These are phyloP conservation scores for Clarias laeviceps DNA, from an alignment of 2,797 vertebrate genomes.

Conservation along the genomic window DNA sequence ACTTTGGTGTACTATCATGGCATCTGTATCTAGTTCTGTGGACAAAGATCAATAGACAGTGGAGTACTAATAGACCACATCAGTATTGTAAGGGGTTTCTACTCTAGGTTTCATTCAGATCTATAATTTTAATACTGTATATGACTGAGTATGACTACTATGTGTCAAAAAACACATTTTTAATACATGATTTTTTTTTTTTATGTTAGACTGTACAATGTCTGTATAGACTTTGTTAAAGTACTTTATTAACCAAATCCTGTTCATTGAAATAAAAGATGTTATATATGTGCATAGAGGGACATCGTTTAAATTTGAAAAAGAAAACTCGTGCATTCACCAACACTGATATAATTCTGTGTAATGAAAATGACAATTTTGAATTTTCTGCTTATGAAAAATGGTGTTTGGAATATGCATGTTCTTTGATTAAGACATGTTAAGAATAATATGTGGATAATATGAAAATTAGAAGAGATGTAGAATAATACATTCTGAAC, in stretches of 20 bases:
- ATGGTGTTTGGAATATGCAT: not conserved
- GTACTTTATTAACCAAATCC: constrained; percentile 3
- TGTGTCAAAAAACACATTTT: not conserved
- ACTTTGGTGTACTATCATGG: not conserved
- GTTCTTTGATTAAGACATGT: not conserved
- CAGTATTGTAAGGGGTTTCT: not conserved
- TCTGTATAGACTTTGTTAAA: constrained; percentile 15
- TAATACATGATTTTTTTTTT: constrained; percentile 14
- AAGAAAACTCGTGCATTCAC: not conserved
- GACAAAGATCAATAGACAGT: not conserved
- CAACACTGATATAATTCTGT: not conserved
- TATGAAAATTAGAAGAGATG: too few relatives aligned
- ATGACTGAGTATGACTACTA: not conserved
- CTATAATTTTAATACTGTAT: constrained; percentile 8
- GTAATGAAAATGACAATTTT: not conserved
- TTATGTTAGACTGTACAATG: not conserved
- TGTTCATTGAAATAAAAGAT: not conserved
- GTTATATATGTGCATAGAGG: not conserved
- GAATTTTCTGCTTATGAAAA: not conserved
- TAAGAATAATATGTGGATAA: too few relatives aligned
- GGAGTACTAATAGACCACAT: not conserved
- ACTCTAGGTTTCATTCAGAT: not conserved
- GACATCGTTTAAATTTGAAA: not conserved
- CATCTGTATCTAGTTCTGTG: not conserved
- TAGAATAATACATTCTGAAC: too few relatives aligned